phyloP scores from a whole-genome alignment of 2,113 vertebrate genomes.

The Crotophaga sulcirostris region DNA sequence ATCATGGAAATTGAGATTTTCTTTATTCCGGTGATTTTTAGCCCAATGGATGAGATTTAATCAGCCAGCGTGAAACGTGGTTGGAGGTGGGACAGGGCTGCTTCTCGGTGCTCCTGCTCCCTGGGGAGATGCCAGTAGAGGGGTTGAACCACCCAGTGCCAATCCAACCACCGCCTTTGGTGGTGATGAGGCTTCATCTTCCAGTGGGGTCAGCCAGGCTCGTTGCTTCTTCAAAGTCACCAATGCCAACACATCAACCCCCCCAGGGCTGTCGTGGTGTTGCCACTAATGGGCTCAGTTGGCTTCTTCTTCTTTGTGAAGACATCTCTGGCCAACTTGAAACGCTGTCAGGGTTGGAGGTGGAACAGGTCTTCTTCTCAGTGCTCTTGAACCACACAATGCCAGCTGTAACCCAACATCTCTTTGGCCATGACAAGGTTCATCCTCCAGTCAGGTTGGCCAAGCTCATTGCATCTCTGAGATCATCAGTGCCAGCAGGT shows the following conservation, averaged over 20 bases:
- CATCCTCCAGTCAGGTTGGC: not conserved
- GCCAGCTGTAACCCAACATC: not conserved
- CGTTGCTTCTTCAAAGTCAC: not conserved
- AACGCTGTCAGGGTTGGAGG: accelerated
- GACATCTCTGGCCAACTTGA: not conserved
- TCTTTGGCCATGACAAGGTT: not conserved
- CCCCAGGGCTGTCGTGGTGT: not conserved
- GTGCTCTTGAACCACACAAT: not conserved
- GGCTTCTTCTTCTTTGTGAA: not conserved
- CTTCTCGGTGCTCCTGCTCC: not conserved
- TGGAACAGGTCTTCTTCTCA: not conserved
- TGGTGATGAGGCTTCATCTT: not conserved
- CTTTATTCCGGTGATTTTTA: not conserved
- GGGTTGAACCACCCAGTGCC: accelerated
- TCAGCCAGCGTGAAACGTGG: accelerated
- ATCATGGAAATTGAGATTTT: not conserved
- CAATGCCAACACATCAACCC: accelerated
- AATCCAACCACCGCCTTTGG: accelerated
- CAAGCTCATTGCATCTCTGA: not conserved
- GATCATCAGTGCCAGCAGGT: not conserved
- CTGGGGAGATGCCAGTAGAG: accelerated
- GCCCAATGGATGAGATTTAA: not conserved
- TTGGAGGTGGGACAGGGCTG: not conserved
- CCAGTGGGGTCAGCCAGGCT: not conserved
- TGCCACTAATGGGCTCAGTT: accelerated